Percentiles rank a stretch among this genome's conserved stretches.
Evolutionary conservation across 1,140 invertebrate species (phyloP).

Genomic region (Nylanderia fulva): DNA sequence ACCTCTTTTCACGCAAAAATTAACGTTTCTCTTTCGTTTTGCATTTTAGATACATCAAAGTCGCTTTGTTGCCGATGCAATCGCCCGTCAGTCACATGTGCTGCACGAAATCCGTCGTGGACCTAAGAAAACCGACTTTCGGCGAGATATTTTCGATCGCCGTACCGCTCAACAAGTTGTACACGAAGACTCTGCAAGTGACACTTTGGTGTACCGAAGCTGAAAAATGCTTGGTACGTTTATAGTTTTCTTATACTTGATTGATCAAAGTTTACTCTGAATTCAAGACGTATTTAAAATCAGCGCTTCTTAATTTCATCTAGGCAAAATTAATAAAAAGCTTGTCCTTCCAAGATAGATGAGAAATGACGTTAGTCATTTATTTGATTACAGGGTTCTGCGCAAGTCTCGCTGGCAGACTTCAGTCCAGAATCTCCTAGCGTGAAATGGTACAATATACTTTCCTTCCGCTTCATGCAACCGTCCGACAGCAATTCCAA

Average conservation of each 20-base stretch:
- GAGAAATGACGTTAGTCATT: background rate
- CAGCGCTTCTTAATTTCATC: background rate
- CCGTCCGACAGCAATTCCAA: conserved; percentile 79
- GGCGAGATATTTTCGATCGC: conserved; percentile 92
- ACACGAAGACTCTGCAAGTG: conserved; percentile 95
- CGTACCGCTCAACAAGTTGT: conserved; percentile 91
- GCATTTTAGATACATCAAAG: conserved; percentile 91
- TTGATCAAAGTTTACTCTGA: background rate
- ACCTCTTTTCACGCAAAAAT: background rate
- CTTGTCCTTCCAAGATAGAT: background rate
- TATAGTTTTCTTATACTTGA: conserved; percentile 30
- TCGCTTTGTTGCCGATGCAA: conserved; percentile 91
- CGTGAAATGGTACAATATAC: conserved; percentile 97
- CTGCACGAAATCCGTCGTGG: conserved; percentile 90
- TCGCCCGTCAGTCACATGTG: conserved; percentile 88
- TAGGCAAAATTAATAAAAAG: background rate
- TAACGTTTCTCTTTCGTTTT: background rate
- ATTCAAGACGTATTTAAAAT: background rate
- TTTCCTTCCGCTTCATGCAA: conserved; percentile 95
- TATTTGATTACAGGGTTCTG: conserved; percentile 91
- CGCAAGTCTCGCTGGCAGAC: conserved; percentile 97
- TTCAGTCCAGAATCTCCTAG: conserved; percentile 94
- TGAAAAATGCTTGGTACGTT: conserved; percentile 94
- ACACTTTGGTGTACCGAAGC: conserved; percentile 92
- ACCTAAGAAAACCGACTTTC: conserved; percentile 92